phyloP scores from a whole-genome alignment of 2,888 invertebrate genomes.

The Ophioninae sp. region DNA sequence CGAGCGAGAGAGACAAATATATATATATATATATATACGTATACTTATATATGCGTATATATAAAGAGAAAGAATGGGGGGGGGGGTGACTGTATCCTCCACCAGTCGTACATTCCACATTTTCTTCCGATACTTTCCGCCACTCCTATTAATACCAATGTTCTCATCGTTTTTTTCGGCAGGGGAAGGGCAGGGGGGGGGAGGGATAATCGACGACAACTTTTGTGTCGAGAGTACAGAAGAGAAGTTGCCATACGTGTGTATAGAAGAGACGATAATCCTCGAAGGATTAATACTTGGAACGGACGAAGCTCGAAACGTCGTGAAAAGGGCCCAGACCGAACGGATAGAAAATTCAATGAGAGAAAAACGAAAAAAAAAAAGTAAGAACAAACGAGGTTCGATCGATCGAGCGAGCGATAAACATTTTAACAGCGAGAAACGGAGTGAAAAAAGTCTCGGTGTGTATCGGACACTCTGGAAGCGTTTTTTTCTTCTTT shows the following conservation, averaged over 20 bases:
- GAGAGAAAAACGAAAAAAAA: slow-evolving; percentile 44
- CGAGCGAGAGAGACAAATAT: neutral
- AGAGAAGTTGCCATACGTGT: neutral
- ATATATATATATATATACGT: neutral
- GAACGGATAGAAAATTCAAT: slow-evolving; percentile 53
- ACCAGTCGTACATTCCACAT: slow-evolving; percentile 24
- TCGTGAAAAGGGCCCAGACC: slow-evolving; percentile 19
- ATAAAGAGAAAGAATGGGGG: neutral
- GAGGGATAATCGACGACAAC: slow-evolving; percentile 33
- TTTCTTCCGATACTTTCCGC: slow-evolving; percentile 25
- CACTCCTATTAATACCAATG: slow-evolving; percentile 36
- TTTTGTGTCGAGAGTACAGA: slow-evolving; percentile 1
- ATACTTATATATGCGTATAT: neutral
- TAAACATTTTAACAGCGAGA: slow-evolving; percentile 62
- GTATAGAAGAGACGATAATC: neutral
- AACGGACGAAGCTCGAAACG: slow-evolving; percentile 18
- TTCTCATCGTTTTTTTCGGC: slow-evolving; percentile 25
- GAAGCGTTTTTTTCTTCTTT: neutral
- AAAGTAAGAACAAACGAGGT: slow-evolving; percentile 8
- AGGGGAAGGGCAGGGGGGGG: neutral
- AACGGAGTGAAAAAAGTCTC: slow-evolving; percentile 12
- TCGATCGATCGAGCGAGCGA: slow-evolving; percentile 61
- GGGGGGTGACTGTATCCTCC: neutral
- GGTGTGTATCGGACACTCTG: slow-evolving; percentile 25
- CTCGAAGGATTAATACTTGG: slow-evolving; percentile 2